These are phyloP conservation scores for Styela clava DNA, from an alignment of 23 tunicate genomes.

Conservation along the genomic window DNA sequence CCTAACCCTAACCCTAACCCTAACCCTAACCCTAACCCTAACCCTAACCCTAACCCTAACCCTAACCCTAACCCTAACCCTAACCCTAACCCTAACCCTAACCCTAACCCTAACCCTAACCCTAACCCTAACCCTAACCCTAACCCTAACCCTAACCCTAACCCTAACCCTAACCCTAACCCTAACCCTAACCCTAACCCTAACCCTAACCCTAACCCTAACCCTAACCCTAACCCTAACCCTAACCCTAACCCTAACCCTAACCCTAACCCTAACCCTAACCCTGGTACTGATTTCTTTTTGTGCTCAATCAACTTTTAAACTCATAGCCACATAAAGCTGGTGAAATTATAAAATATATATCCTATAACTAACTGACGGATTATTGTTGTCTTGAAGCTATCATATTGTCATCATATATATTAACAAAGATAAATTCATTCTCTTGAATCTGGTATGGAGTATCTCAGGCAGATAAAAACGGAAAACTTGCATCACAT, in stretches of 20 bases:
- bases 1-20: slow-evolving; percentile 69
- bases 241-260: slow-evolving; percentile 86
- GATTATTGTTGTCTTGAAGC: no score
- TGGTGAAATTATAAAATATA: no score
- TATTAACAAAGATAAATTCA: no score
- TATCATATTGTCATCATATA: no score
- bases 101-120: slow-evolving; percentile 77
- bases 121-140: slow-evolving; percentile 87
- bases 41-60: slow-evolving; percentile 69
- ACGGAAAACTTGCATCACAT: no score
- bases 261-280: slow-evolving; percentile 90
- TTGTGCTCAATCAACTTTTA: no score
- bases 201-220: slow-evolving; percentile 65
- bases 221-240: slow-evolving; percentile 84
- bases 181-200: slow-evolving; percentile 87
- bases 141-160: slow-evolving; percentile 80
- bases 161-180: slow-evolving; percentile 84
- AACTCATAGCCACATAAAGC: no score
- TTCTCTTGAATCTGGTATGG: no score
- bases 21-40: slow-evolving; percentile 67
- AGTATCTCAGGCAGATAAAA: no score
- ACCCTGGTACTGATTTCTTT: slow-evolving; percentile 85
- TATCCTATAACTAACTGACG: no score
- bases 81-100: slow-evolving; percentile 71
- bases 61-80: slow-evolving; percentile 86